These are phyloP conservation scores for Tursiops truncatus DNA, from an alignment of 2,113 vertebrate genomes.

Conservation along the genomic window DNA sequence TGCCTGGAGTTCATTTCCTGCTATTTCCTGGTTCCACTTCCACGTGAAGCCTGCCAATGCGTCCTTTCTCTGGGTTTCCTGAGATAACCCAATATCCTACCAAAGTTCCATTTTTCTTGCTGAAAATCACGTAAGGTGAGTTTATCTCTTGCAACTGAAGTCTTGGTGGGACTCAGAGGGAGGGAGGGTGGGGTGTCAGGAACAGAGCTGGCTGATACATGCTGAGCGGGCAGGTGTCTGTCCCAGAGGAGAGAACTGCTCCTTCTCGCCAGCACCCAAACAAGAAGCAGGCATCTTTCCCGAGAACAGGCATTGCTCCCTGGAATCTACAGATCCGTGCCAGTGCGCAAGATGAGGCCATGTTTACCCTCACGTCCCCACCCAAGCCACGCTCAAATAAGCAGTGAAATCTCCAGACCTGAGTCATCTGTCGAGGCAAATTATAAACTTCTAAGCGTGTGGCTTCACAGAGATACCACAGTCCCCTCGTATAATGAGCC, in stretches of 20 bases:
- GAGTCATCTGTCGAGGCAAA: constrained; percentile 65
- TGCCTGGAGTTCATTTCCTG: background rate
- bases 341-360: background rate
- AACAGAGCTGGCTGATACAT: too few species aligned
- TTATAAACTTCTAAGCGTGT: constrained; percentile 61
- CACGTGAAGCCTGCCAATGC: background rate
- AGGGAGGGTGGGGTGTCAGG: background rate
- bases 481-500: constrained; percentile 50
- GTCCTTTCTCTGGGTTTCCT: background rate
- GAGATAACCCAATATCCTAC: background rate
- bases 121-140: background rate
- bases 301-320: background rate
- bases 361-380: background rate
- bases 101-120: background rate
- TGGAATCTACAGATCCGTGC: background rate
- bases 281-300: background rate
- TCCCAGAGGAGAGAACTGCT: background rate
- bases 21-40: background rate
- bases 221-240: background rate
- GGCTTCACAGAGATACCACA: constrained; percentile 58
- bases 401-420: constrained; percentile 52
- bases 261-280: background rate
- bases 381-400: constrained; percentile 58
- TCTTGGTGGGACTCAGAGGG: background rate
- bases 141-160: background rate